Evolutionary conservation across 1,140 invertebrate genomes (phyloP).

Genomic region (Drosophila carrolli): DNA sequence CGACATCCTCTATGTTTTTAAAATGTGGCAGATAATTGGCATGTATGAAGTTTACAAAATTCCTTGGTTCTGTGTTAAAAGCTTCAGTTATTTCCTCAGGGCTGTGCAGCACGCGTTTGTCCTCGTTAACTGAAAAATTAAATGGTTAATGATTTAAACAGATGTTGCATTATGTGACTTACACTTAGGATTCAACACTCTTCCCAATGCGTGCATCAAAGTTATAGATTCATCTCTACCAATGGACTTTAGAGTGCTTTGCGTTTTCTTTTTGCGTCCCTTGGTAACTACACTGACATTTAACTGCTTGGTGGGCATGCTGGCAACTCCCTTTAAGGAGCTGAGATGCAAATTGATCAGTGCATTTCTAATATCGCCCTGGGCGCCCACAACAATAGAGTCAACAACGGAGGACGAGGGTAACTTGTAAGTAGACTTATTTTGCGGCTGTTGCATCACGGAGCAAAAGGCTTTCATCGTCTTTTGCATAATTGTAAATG

Average conservation of each 20-base stretch:
- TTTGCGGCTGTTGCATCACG: constrained; percentile 85
- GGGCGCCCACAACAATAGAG: constrained; percentile 88
- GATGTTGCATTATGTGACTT: constrained; percentile 33
- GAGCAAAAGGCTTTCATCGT: constrained; percentile 87
- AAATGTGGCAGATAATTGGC: constrained; percentile 91
- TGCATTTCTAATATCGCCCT: constrained; percentile 89
- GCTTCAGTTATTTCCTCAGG: constrained; percentile 88
- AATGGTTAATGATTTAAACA: neutral
- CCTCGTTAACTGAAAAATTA: constrained; percentile 35
- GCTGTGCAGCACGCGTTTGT: constrained; percentile 86
- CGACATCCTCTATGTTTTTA: constrained; percentile 86
- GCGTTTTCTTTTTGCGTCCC: constrained; percentile 61
- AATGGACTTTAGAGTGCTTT: constrained; percentile 85
- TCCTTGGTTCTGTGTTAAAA: constrained; percentile 87
- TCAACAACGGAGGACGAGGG: constrained; percentile 87
- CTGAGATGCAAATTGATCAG: constrained; percentile 90
- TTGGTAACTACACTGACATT: constrained; percentile 29
- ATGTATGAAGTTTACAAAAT: constrained; percentile 89
- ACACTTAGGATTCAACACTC: constrained; percentile 91
- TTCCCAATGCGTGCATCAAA: constrained; percentile 90
- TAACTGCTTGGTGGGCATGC: constrained; percentile 57
- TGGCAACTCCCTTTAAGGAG: constrained; percentile 87
- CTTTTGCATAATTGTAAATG: constrained; percentile 88
- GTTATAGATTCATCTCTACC: constrained; percentile 89
- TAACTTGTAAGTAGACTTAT: constrained; percentile 85